Conservation (phyloP, 1,140 invertebrate species). For the Euschistus heros region DNA sequence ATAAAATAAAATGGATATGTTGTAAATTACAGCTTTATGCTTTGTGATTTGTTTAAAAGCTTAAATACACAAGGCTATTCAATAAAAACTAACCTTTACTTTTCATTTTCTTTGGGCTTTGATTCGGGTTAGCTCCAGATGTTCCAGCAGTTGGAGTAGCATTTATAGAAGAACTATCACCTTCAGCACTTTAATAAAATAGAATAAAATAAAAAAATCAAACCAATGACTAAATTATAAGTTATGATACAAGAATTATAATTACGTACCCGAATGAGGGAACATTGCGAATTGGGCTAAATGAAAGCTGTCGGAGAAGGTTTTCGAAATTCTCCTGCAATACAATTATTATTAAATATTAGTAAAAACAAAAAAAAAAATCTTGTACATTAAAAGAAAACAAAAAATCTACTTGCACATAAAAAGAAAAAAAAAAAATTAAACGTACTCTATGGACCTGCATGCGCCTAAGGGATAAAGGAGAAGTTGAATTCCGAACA, state of each 20-base stretch:
- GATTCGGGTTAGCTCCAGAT: not conserved
- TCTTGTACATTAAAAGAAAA: no score
- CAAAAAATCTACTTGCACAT: not conserved
- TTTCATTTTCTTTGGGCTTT: conserved; percentile 9
- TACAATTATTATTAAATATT: not conserved
- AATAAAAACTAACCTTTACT: not conserved
- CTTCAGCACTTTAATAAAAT: not conserved
- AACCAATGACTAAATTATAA: not conserved
- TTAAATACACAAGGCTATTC: not conserved
- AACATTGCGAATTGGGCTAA: not conserved
- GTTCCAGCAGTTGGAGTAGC: not conserved
- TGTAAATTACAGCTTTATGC: not conserved
- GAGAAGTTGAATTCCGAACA: not conserved
- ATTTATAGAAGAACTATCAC: not conserved
- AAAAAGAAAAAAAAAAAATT: not conserved
- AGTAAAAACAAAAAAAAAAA: no score
- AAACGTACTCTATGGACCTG: conserved; percentile 4
- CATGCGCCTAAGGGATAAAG: conserved; percentile 1
- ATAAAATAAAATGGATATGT: not conserved
- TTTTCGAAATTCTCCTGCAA: conserved; percentile 10
- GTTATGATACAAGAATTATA: not conserved
- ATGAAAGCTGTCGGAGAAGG: not conserved
- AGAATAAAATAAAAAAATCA: not conserved
- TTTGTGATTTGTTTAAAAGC: not conserved
- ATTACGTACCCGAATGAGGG: not conserved